These are phyloP conservation scores for Chascanopsetta lugubris DNA, from an alignment of 2,113 vertebrate species.

Conservation along the genomic window DNA sequence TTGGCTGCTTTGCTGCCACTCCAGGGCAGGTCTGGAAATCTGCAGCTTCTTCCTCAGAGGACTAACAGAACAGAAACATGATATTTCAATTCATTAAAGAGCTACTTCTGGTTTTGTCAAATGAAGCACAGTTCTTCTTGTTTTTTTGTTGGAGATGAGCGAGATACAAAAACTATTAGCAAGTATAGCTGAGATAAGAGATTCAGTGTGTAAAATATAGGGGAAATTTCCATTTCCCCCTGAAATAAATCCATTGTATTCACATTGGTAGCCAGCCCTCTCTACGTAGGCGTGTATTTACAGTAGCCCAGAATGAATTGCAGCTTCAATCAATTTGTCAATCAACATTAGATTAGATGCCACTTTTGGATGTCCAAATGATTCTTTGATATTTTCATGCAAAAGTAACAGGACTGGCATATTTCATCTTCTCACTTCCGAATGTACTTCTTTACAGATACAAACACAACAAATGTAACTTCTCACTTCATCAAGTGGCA, in stretches of 20 bases:
- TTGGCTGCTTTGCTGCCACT: not conserved
- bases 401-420: not conserved
- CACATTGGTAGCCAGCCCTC: too few species aligned
- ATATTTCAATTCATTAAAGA: not conserved
- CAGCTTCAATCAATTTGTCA: too few species aligned
- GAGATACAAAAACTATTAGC: not conserved
- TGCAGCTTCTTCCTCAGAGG: conserved; percentile 23
- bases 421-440: not conserved
- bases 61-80: conserved; percentile 33
- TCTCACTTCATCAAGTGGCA: too few species aligned
- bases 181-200: not conserved
- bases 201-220: too few species aligned
- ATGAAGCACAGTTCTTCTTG: not conserved
- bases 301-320: too few species aligned
- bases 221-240: too few species aligned
- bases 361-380: not conserved
- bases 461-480: not conserved
- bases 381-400: not conserved
- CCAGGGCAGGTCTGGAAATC: conserved; percentile 9
- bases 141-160: not conserved
- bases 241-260: too few species aligned
- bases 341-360: not conserved
- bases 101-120: not conserved
- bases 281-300: too few species aligned
- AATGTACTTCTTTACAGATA: not conserved